A percentile compares a stretch with the other conserved stretches of the same genome.
phyloP scores from a whole-genome alignment of 2,113 vertebrate species.

The Elephas maximus region DNA sequence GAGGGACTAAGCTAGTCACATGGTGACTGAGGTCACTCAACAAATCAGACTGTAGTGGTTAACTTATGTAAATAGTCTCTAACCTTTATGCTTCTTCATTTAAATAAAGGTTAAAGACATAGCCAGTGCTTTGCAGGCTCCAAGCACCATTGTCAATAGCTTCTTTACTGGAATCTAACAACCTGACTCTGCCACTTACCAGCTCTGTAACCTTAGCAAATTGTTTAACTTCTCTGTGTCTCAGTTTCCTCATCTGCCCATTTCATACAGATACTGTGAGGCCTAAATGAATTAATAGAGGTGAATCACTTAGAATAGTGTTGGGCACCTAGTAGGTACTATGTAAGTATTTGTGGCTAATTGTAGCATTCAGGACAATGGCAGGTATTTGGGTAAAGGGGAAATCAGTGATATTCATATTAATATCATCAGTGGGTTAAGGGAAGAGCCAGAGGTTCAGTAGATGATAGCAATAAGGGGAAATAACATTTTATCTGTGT shows the following conservation, averaged over 20 bases:
- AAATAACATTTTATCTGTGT: neutral
- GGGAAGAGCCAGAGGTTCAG: neutral
- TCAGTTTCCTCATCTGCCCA: neutral
- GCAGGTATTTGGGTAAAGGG: neutral
- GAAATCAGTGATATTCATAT: constrained; percentile 5
- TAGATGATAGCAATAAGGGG: neutral
- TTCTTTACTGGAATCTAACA: constrained; percentile 36
- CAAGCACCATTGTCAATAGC: neutral
- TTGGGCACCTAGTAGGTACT: neutral
- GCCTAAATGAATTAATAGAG: constrained; percentile 5
- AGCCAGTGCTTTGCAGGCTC: neutral
- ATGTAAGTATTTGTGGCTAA: constrained; percentile 22
- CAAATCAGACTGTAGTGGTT: neutral
- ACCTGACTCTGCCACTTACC: neutral
- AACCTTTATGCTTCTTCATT: neutral
- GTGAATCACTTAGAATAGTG: neutral
- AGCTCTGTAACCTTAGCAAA: too few relatives aligned
- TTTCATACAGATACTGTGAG: constrained; percentile 1
- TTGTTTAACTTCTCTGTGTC: too few relatives aligned
- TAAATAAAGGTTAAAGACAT: constrained; percentile 12
- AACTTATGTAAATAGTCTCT: constrained; percentile 8
- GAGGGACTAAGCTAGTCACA: neutral
- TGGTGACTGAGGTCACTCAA: constrained; percentile 33
- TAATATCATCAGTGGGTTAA: constrained; percentile 33
- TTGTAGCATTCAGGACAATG: neutral